Percentiles rank a stretch among this genome's conserved stretches.
phyloP scores from a whole-genome alignment of 2,888 invertebrate species.

The Lottia gigantea region DNA sequence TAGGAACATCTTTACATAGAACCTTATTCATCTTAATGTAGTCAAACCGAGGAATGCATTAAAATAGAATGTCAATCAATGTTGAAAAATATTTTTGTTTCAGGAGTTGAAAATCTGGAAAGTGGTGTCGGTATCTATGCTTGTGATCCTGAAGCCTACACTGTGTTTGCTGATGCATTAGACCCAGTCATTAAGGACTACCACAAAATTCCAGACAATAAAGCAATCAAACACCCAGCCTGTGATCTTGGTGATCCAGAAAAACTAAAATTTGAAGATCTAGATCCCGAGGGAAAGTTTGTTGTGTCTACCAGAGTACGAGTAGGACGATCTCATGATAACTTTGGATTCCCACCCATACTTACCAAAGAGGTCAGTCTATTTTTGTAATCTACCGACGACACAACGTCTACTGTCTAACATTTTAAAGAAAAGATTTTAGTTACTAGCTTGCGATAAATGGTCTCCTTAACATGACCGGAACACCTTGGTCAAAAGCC shows the following conservation, averaged over 20 bases:
- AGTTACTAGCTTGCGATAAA: no score
- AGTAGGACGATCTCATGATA: slow-evolving; percentile 58
- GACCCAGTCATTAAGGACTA: slow-evolving; percentile 88
- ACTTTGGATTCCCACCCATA: slow-evolving; percentile 74
- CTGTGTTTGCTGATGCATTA: slow-evolving; percentile 90
- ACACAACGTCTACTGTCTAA: no score
- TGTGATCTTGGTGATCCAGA: slow-evolving; percentile 88
- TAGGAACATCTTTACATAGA: no score
- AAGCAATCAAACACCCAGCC: slow-evolving; percentile 71
- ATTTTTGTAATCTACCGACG: no score
- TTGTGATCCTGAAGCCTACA: slow-evolving; percentile 95
- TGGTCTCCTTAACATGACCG: no score
- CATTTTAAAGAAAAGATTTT: no score
- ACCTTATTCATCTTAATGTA: no score
- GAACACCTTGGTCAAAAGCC: no score
- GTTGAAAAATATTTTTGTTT: no score
- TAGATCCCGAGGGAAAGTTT: slow-evolving; percentile 84
- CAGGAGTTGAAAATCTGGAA: slow-evolving; percentile 47
- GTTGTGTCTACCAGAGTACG: slow-evolving; percentile 73
- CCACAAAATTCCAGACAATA: slow-evolving; percentile 39
- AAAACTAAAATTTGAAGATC: slow-evolving; percentile 77
- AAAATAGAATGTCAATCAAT: no score
- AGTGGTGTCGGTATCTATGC: slow-evolving; percentile 84
- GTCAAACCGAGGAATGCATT: no score
- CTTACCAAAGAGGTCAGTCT: slow-evolving; percentile 74